Conservation (phyloP, 2,113 vertebrate genomes). For the Notothenia coriiceps region DNA sequence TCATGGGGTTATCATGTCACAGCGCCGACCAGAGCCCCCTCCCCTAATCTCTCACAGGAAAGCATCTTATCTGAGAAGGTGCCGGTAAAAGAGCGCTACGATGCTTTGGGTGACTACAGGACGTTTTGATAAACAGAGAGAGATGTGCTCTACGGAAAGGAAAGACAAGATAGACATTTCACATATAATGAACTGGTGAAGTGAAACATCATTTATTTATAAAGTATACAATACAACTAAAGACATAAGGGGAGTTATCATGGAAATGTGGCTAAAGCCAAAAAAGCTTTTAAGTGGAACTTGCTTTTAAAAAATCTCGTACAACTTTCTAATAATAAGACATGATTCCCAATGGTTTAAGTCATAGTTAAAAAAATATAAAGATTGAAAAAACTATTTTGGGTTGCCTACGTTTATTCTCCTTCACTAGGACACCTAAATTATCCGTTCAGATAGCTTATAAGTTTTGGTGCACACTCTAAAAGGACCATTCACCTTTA, state of each 20-base stretch:
- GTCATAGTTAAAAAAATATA: neutral
- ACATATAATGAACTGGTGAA: neutral
- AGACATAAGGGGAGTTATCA: neutral
- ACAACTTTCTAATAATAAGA: neutral
- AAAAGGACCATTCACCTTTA: neutral
- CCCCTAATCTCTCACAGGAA: conserved; percentile 13
- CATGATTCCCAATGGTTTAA: neutral
- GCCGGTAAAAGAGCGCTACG: conserved; percentile 12
- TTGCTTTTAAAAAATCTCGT: too few relatives aligned
- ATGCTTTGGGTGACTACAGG: neutral
- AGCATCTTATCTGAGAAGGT: conserved; percentile 42
- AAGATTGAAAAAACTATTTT: neutral
- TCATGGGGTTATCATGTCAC: conserved; percentile 48
- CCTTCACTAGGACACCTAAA: neutral
- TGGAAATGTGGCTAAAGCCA: neutral
- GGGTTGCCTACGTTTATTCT: neutral
- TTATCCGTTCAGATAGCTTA: neutral
- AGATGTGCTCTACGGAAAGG: conserved; percentile 2
- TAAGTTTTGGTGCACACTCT: neutral
- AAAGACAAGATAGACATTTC: neutral
- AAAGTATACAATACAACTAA: neutral
- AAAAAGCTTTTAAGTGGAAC: neutral
- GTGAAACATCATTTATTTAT: neutral
- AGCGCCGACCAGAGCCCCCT: conserved; percentile 1
- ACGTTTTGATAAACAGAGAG: conserved; percentile 29